Conservation (phyloP, 2,888 invertebrate species). For the Anodontia alba region DNA sequence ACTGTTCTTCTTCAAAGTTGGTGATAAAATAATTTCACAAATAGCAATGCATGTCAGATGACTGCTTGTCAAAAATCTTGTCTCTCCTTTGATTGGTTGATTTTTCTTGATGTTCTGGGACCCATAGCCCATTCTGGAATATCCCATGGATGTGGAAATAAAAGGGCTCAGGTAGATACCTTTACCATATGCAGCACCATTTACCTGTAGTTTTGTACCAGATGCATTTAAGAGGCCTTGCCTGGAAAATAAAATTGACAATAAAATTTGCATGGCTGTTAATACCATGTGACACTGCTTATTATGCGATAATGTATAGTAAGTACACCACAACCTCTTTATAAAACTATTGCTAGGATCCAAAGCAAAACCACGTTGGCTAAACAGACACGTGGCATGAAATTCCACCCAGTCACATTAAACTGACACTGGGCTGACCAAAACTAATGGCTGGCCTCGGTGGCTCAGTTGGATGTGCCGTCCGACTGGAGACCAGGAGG, state of each 20-base stretch:
- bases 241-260: slow-evolving; percentile 69
- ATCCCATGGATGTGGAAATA: slow-evolving; percentile 76
- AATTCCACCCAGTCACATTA: no score
- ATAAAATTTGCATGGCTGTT: no score
- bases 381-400: no score
- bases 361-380: no score
- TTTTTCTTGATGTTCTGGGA: slow-evolving; percentile 46
- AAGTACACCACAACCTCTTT: no score
- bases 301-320: no score
- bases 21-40: slow-evolving; percentile 79
- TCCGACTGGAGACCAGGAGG: no score
- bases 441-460: no score
- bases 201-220: slow-evolving; percentile 79
- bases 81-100: slow-evolving; percentile 21
- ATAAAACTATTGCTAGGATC: no score
- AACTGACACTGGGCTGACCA: no score
- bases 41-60: slow-evolving; percentile 79
- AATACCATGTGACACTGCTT: no score
- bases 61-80: slow-evolving; percentile 69
- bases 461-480: no score
- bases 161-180: slow-evolving; percentile 82
- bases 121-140: slow-evolving; percentile 77
- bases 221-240: slow-evolving; percentile 81
- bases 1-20: slow-evolving; percentile 70
- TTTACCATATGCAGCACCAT: slow-evolving; percentile 81